Conservation (phyloP, 1,140 invertebrate species). For the Marisa cornuarietis region DNA sequence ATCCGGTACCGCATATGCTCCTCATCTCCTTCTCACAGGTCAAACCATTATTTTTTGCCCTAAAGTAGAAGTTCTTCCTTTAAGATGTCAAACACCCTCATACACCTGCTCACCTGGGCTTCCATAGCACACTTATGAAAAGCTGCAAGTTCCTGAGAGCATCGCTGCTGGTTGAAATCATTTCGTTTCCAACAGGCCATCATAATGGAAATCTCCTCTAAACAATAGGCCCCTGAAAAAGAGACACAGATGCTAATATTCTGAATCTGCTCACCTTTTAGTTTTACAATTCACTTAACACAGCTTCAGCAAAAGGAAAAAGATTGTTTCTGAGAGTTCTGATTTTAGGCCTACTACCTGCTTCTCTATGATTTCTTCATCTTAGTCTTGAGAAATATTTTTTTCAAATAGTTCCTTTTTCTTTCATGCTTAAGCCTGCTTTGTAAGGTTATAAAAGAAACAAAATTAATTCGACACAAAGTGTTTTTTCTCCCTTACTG, state of each 20-base stretch:
- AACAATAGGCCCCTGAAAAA: slow-evolving; percentile 33
- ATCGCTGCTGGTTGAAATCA: slow-evolving; percentile 37
- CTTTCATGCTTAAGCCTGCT: background rate
- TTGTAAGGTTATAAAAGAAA: no score
- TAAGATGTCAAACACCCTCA: background rate
- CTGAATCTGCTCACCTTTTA: no score
- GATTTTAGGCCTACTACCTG: no score
- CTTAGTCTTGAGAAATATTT: background rate
- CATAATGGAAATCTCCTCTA: slow-evolving; percentile 33
- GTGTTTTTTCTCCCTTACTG: no score
- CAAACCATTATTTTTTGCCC: background rate
- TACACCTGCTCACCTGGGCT: slow-evolving; percentile 25
- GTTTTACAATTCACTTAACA: no score
- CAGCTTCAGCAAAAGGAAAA: no score
- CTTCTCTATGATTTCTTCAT: background rate
- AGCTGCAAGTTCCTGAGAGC: slow-evolving; percentile 29
- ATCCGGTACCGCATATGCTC: background rate
- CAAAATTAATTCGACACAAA: no score
- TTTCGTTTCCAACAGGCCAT: slow-evolving; percentile 45
- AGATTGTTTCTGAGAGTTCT: no score
- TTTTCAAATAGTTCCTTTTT: background rate
- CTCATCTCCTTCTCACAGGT: background rate
- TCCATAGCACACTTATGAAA: slow-evolving; percentile 32
- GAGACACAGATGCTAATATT: no score
- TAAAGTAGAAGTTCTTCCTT: background rate